A percentile compares a stretch with the other conserved stretches of the same genome.
phyloP scores from a whole-genome alignment of 1,140 invertebrate species.

The Brachionus rubens region DNA sequence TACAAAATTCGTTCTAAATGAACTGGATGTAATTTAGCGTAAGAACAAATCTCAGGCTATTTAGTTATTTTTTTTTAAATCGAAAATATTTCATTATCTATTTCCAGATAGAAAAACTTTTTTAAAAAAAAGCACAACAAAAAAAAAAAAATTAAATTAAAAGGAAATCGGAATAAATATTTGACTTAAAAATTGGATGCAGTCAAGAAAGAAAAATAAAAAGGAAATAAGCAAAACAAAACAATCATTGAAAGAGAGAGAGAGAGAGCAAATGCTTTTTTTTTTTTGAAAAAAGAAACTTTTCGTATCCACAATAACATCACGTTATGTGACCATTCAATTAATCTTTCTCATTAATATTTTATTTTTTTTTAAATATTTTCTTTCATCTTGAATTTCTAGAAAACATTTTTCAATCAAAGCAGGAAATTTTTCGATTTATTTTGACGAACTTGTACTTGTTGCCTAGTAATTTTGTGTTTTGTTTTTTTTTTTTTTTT shows the following conservation, averaged over 20 bases:
- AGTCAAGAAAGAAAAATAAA: too few species aligned
- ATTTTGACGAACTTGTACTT: conserved; percentile 5
- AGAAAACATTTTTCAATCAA: conserved; percentile 32
- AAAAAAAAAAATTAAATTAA: too few species aligned
- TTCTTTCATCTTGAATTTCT: neutral
- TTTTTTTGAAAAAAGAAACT: neutral
- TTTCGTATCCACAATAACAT: neutral
- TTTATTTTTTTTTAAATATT: conserved; percentile 9
- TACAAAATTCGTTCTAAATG: too few species aligned
- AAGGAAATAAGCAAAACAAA: too few species aligned
- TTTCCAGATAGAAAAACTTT: neutral
- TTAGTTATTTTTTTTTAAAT: neutral
- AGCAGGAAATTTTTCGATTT: conserved; percentile 34
- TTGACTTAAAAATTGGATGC: neutral
- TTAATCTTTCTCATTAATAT: conserved; percentile 36
- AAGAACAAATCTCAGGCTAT: neutral
- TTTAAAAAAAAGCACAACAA: too few species aligned
- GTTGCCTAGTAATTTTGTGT: conserved; percentile 17
- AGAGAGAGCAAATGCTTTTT: neutral
- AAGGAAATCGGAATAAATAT: conserved; percentile 25
- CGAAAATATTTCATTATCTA: neutral
- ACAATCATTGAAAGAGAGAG: neutral
- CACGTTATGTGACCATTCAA: conserved; percentile 38
- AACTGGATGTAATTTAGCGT: neutral
- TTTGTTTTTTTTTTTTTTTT: too few species aligned